Conservation (phyloP, 2,797 vertebrate species). For the Scarus forsteni region DNA sequence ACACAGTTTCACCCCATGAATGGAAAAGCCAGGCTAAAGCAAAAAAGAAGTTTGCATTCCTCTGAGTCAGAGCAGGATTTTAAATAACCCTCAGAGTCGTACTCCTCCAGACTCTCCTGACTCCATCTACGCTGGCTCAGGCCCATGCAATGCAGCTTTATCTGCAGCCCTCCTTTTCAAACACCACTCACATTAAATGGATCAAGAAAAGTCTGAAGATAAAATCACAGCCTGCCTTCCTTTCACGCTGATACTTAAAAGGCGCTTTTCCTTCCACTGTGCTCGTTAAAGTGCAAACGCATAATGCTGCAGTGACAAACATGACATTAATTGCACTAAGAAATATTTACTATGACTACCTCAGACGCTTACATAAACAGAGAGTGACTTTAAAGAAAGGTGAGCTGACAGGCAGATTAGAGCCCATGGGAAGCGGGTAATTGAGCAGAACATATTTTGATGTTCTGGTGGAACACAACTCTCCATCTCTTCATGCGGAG, state of each 20-base stretch:
- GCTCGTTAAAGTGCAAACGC: conserved; percentile 50
- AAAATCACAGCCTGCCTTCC: conserved; percentile 50
- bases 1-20: conserved; percentile 34
- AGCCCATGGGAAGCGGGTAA: conserved; percentile 63
- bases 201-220: conserved; percentile 53
- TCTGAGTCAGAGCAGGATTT: conserved; percentile 58
- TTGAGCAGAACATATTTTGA: conserved; percentile 76
- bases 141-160: conserved; percentile 45
- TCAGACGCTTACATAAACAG: conserved; percentile 34
- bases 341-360: conserved; percentile 47
- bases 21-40: conserved; percentile 49
- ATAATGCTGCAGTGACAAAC: conserved; percentile 11
- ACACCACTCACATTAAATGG: conserved; percentile 64
- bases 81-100: conserved; percentile 62
- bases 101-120: conserved; percentile 44
- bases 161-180: conserved; percentile 60
- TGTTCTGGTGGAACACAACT: conserved; percentile 68
- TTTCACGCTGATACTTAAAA: conserved; percentile 58
- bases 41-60: conserved; percentile 51
- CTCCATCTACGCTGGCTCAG: conserved; percentile 40
- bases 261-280: conserved; percentile 41
- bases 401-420: conserved; percentile 47
- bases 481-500: conserved; percentile 48
- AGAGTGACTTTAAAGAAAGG: conserved; percentile 45
- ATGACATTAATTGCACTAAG: conserved; percentile 36